Base-by-base conservation (phyloP, 2,113 vertebrate genomes). In the Eclectus roratus region DNA sequence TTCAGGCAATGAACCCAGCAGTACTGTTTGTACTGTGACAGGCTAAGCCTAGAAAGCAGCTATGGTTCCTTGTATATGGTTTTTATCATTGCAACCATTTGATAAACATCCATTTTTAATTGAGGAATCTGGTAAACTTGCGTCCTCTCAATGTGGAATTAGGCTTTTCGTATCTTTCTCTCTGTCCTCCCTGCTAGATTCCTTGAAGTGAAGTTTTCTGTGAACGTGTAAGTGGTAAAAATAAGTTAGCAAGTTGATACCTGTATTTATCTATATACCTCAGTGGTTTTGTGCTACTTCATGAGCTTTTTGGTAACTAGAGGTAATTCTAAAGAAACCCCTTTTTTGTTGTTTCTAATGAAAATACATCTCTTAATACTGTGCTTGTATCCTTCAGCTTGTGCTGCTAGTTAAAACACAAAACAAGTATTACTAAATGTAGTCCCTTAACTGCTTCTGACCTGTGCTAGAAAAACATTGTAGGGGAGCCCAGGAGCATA, bases 41-140 rank as follows among this genome's bases (percentile, higher is more conserved):
- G 53, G 44, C 44, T 80, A n/a, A 93, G 90, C 88, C 93, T 95
- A 81, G 96, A 96, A 96, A 97, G 96, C 80, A 91, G 65, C 56
- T 87, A 74, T 39, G 7, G 47, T 52, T 88, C 70, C 52, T 72
- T 80, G 31, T 23, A 14, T 10, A 0, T 7, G 46, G 24, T 63
- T 85, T 61, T 25, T 4, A 71, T 72, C 35, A 37, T 69, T 58
- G 14, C 11, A 55, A 33, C 56, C n/a, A 41, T 81, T 77, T 72
- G 70, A 64, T 87, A 84, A 85, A 4, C 56, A 46, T 69, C n/a
- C 4, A 18, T 16, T 88, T 94, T 85, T 72, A 64, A 31, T 13
- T 35, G 77, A 52, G 52, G 33, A 55, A 53, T 77, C 35, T 2
- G 6, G 17, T 81, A 61, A 79, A 76, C 17, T 7, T 15, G 15